Evolutionary conservation across 2,113 vertebrate genomes (phyloP).

Genomic region (Isichthys henryi): DNA sequence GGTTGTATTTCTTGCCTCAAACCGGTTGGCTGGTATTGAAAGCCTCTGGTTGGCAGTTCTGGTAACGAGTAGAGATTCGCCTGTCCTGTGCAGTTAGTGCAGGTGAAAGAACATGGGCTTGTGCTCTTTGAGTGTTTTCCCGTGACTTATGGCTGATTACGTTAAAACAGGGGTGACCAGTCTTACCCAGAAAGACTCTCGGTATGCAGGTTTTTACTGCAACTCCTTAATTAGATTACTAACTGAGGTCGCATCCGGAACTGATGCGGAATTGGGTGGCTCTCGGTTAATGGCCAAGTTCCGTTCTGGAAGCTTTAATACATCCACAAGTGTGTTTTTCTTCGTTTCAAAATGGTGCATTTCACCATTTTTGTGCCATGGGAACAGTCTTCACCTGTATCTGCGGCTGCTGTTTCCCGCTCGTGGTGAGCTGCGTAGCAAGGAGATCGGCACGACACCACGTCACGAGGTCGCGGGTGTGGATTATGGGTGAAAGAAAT

Average conservation of each 20-base stretch:
- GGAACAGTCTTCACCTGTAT: not conserved
- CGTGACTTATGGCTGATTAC: not conserved
- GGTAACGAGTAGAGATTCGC: not conserved
- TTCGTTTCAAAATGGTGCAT: not conserved
- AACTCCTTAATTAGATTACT: too few relatives aligned
- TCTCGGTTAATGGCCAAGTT: not conserved
- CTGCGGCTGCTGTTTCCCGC: not conserved
- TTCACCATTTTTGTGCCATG: not conserved
- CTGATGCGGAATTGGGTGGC: not conserved
- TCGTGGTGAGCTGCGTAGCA: not conserved
- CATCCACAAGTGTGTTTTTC: too few relatives aligned
- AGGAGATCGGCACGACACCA: not conserved
- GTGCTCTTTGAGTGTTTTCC: not conserved
- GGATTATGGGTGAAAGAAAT: not conserved
- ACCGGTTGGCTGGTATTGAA: not conserved
- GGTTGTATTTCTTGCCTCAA: not conserved
- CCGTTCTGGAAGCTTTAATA: not conserved
- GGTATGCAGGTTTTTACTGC: too few relatives aligned
- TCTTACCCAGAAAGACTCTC: too few relatives aligned
- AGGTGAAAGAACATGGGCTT: not conserved
- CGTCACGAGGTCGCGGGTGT: not conserved
- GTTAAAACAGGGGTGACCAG: too few relatives aligned
- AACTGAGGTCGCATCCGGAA: not conserved
- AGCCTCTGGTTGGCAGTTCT: not conserved
- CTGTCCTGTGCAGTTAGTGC: not conserved